Evolutionary conservation across 2,797 vertebrate genomes (phyloP), one percentile per base, ranked within the genome.

Genomic region (Sandelia bainsii): DNA sequence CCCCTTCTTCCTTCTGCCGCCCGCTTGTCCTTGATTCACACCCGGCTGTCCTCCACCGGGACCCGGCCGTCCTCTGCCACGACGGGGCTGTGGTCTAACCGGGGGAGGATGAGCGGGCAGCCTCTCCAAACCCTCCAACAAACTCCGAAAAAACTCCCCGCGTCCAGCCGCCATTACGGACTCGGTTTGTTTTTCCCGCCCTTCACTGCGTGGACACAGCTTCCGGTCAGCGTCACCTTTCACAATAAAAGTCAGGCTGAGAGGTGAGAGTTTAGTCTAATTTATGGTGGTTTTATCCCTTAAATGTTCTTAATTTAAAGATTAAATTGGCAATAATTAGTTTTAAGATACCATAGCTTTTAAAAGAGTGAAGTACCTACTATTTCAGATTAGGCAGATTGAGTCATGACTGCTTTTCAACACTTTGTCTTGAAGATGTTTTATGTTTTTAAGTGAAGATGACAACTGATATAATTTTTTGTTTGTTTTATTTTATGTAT

Each of bases 161-260:
- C 81, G 49, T 7, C 87, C 80, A 0, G 80, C 69, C 60, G 86
- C 86, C 90, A 91, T 90, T 10, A 13, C 0, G 4, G 7, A 0
- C 19, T 0, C 4, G 11, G 0, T 0, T 6, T 13, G 16, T 19
- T 42, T 10, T 4, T 3, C 1, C 29, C 53, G 60, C 46, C 29
- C 14, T 1, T 1, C 7, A 13, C 8, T 0, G 25, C 6, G 17
- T 37, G 3, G 1, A 12, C 0, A 1, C 8, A 1, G 61, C 66
- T 62, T 77, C 79, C 64, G 59, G 40, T 42, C 40, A 42, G 14
- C 5, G 40, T 42, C 40, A 14, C 40, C 16, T 23, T 59, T 49
- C 48, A 59, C 17, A 76, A 37, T 69, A 62, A 74, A 67, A 62
- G 22, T 3, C 29, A 12, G 0, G 19, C 2, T 34, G 12, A 1